Base-by-base conservation (phyloP, 2,797 vertebrate species). In the Pristis pectinata region DNA sequence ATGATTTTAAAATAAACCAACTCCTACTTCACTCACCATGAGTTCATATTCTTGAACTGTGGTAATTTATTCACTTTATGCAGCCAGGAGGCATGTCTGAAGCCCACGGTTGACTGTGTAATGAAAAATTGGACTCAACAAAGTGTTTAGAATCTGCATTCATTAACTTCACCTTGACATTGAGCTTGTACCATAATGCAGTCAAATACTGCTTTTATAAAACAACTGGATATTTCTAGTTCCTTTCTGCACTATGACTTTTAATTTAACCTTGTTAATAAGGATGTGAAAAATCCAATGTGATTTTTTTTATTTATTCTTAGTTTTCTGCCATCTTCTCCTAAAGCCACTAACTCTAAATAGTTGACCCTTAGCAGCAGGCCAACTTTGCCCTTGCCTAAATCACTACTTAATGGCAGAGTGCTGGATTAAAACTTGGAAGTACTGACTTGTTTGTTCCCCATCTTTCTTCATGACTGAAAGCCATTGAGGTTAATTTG, bases 1-100 rank as follows among this genome's bases (percentile, higher is more conserved):
- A 94, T 94, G 41, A 3, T 76, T 94, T 56, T 9, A 76, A 91
- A 76, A 94, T 94, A 94, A 94, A 53, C 44, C 67, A 76, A 94
- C 44, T 76, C 92, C 44, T 49, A n/a, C 70, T 44, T 94, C 41
- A 67, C 30, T 76, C 92, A 53, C 24, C 22, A 4, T 30, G 27
- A 53, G 70, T 34, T 44, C 72, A 70, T 76, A 53, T 15, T 56
- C 6, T 44, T 94, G 92, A 94, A 94, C 27, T 0, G 19, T 74
- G 41, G 41, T 74, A 93, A 93, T 72, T 93, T 41, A 72, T 44
- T 13, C 27, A 19, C 41, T 49, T 53, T 34, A 17, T 76, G 30
- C 70, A 53, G 27, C 41, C 27, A 9, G 30, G 37, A 76, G 30
- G 70, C 41, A 94, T 76, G 44, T 49, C 53, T n/a, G 70, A 76